These are phyloP conservation scores for Psittacula derbiana DNA, from an alignment of 2,797 vertebrate genomes.

Conservation along the genomic window DNA sequence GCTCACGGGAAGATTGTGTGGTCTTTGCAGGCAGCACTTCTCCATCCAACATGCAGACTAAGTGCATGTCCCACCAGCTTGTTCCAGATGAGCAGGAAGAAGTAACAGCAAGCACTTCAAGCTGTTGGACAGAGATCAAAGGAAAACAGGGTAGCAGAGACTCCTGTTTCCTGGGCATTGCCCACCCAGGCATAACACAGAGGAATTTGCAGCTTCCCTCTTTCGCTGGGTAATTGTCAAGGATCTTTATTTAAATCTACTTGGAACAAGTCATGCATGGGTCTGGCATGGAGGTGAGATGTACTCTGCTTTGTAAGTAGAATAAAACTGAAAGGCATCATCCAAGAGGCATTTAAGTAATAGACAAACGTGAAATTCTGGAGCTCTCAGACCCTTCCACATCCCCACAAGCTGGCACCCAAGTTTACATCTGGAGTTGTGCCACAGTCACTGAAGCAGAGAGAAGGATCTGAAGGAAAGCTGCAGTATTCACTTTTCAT, in stretches of 20 bases:
- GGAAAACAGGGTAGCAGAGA: not conserved
- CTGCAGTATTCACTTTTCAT: not conserved
- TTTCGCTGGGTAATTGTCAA: not conserved
- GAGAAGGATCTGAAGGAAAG: not conserved
- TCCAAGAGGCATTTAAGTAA: not conserved
- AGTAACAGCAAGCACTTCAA: not conserved
- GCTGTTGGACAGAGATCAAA: constrained; percentile 27
- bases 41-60: not conserved
- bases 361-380: not conserved
- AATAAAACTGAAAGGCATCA: not conserved
- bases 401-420: not conserved
- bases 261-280: not conserved
- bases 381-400: not conserved
- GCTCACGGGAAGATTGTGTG: not conserved
- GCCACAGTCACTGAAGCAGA: not conserved
- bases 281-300: not conserved
- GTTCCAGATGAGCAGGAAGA: not conserved
- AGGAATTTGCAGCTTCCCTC: not conserved
- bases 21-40: not conserved
- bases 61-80: not conserved
- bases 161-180: not conserved
- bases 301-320: not conserved
- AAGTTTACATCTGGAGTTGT: not conserved
- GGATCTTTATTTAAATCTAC: not conserved
- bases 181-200: not conserved